Conservation (phyloP, 2,113 vertebrate species). For the Cynocephalus volans region DNA sequence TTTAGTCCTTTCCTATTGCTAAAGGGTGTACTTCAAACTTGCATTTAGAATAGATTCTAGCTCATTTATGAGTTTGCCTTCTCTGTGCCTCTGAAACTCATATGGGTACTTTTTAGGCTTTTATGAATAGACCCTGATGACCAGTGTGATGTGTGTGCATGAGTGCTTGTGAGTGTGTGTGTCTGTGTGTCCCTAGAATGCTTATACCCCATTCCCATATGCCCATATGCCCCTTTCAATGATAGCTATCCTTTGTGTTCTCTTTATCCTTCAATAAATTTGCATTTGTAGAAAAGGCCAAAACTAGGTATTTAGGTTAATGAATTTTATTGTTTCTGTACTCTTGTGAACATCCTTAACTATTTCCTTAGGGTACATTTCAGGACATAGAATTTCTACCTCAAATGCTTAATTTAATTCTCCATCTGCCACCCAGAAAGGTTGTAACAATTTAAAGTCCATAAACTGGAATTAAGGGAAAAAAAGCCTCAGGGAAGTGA, state of each 20-base stretch:
- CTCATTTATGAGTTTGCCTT: constrained; percentile 2
- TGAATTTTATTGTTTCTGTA: constrained; percentile 71
- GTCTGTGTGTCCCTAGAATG: constrained; percentile 48
- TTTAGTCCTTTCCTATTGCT: constrained; percentile 19
- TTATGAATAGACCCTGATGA: background rate
- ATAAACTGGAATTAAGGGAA: constrained; percentile 79
- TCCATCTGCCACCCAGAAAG: constrained; percentile 69
- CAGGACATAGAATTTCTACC: constrained; percentile 74
- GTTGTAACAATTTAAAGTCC: constrained; percentile 83
- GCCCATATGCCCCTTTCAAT: background rate
- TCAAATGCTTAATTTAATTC: constrained; percentile 83
- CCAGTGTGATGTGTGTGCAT: background rate
- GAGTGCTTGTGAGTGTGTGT: background rate
- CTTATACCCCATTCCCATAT: background rate
- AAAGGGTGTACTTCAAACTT: constrained; percentile 26
- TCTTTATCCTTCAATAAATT: constrained; percentile 58
- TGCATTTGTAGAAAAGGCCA: background rate
- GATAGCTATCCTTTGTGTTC: constrained; percentile 10
- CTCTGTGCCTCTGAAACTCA: constrained; percentile 13
- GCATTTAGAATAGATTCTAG: constrained; percentile 48
- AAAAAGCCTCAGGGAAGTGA: constrained; percentile 76
- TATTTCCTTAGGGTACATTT: constrained; percentile 75
- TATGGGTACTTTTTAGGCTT: background rate
- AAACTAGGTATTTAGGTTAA: constrained; percentile 59
- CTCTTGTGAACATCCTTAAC: constrained; percentile 71